Percentiles rank a stretch among this genome's conserved stretches.
phyloP scores from a whole-genome alignment of 2,797 vertebrate species.

The Myiothlypis coronata region DNA sequence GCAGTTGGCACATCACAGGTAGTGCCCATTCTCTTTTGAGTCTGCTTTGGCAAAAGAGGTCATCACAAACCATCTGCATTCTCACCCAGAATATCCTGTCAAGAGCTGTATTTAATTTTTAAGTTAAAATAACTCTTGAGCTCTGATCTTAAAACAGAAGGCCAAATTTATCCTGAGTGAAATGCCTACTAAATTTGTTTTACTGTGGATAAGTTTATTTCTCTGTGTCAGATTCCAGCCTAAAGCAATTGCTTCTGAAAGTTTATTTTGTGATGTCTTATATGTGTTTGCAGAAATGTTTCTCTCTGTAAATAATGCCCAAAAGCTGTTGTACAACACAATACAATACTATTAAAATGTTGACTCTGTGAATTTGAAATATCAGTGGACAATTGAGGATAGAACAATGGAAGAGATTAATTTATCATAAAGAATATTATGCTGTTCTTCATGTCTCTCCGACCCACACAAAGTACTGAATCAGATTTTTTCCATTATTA shows the following conservation, averaged over 20 bases:
- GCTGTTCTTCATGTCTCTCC: neutral
- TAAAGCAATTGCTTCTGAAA: slow-evolving; percentile 29
- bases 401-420: slow-evolving; percentile 25
- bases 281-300: slow-evolving; percentile 9
- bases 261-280: slow-evolving; percentile 19
- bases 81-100: neutral
- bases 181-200: slow-evolving; percentile 4
- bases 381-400: neutral
- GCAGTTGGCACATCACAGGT: neutral
- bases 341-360: neutral
- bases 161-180: neutral
- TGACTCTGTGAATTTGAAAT: slow-evolving; percentile 25
- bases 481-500: slow-evolving; percentile 34
- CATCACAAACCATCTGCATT: neutral
- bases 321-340: slow-evolving; percentile 33
- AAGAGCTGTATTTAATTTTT: slow-evolving; percentile 2
- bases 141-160: neutral
- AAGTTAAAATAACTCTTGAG: neutral
- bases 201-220: neutral
- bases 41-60: neutral
- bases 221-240: neutral
- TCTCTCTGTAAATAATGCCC: slow-evolving; percentile 8
- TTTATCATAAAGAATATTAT: slow-evolving; percentile 2
- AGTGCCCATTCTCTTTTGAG: neutral
- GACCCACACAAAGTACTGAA: neutral